Conservation (phyloP, 2,888 invertebrate species). For the Endotricha flammealis region DNA sequence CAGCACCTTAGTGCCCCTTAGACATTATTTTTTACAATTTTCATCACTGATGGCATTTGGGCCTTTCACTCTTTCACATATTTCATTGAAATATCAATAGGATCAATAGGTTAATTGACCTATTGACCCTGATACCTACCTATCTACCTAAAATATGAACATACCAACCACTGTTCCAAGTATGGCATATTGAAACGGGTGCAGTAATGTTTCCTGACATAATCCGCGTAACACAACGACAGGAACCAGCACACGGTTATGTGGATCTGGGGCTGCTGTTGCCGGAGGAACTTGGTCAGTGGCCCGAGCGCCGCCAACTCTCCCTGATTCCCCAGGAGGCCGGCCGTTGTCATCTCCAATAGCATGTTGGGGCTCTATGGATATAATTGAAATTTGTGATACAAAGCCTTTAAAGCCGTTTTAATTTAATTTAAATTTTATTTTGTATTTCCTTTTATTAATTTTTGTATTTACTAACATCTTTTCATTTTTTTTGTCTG, state of each 20-base stretch:
- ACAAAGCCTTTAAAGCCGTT: no score
- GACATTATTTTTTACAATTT: no score
- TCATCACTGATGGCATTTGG: no score
- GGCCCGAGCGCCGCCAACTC: constrained; percentile 54
- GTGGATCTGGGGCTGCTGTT: constrained; percentile 70
- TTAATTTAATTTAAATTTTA: no score
- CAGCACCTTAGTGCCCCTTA: no score
- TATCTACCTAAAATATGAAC: constrained; percentile 4
- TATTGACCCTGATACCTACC: background rate
- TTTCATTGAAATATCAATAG: no score
- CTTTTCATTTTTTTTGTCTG: no score
- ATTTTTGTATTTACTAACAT: no score
- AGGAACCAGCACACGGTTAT: constrained; percentile 73
- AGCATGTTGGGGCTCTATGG: constrained; percentile 59
- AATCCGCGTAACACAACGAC: constrained; percentile 67
- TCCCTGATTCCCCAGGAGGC: constrained; percentile 48
- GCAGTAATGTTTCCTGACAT: constrained; percentile 66
- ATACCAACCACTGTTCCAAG: constrained; percentile 67
- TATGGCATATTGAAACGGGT: constrained; percentile 64
- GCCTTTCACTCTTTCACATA: no score
- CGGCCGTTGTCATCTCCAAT: constrained; percentile 64
- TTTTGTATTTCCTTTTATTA: no score
- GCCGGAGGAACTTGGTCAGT: constrained; percentile 55
- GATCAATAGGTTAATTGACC: background rate
- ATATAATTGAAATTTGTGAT: no score